Conservation (phyloP, 2,113 vertebrate species). For the Corythornis cristatus region DNA sequence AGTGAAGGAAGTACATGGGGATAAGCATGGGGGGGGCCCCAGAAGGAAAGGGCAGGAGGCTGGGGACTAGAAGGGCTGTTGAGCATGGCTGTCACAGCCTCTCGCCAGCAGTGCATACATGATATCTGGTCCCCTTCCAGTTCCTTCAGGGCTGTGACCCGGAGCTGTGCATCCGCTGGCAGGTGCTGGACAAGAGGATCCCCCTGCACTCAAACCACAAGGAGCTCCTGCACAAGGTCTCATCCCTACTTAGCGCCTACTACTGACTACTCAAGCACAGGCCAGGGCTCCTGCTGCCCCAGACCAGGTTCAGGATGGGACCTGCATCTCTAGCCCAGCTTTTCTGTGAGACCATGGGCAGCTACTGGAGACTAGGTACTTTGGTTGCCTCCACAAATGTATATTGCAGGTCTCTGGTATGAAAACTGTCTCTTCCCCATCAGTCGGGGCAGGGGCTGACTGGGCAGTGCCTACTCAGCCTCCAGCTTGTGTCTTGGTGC, state of each 20-base stretch:
- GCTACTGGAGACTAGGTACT: neutral
- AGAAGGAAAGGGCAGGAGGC: neutral
- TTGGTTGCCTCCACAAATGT: neutral
- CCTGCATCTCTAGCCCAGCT: neutral
- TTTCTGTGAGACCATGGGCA: neutral
- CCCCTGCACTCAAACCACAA: constrained; percentile 80
- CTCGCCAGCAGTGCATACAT: rapidly evolving
- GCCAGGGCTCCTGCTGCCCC: neutral
- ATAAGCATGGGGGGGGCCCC: neutral
- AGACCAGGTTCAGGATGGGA: neutral
- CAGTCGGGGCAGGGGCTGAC: neutral
- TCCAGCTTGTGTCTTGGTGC: neutral
- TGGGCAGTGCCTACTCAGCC: neutral
- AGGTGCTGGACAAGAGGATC: constrained; percentile 80
- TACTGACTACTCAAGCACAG: constrained; percentile 69
- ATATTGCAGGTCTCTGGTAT: neutral
- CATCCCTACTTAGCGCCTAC: constrained; percentile 68
- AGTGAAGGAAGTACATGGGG: neutral
- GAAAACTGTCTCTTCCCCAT: neutral
- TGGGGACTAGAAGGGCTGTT: neutral
- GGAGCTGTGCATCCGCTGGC: constrained; percentile 78
- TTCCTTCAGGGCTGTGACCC: constrained; percentile 51
- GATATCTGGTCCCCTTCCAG: constrained; percentile 28
- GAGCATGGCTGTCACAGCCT: rapidly evolving
- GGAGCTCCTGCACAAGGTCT: constrained; percentile 77